These are phyloP conservation scores for Drosophila equinoxialis DNA, from an alignment of 1,140 invertebrate species.

Conservation along the genomic window DNA sequence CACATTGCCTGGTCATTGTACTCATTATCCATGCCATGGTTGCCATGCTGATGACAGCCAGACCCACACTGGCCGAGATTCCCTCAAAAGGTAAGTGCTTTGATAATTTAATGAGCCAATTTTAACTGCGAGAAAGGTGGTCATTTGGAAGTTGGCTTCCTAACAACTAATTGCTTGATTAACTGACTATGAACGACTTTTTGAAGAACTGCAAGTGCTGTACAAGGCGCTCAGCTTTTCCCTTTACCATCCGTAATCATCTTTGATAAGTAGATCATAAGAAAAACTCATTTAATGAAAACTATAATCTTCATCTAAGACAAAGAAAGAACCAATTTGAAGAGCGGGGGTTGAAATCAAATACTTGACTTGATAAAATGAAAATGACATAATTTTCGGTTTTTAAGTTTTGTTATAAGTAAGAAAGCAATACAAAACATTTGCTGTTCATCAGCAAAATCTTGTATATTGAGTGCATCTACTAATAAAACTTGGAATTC, in stretches of 20 bases:
- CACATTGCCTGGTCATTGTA: conserved; percentile 44
- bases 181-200: conserved; percentile 3
- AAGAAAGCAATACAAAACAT: too few relatives aligned
- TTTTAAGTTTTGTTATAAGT: too few relatives aligned
- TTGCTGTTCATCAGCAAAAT: too few relatives aligned
- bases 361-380: too few relatives aligned
- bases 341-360: too few relatives aligned
- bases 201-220: conserved; percentile 1
- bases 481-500: too few relatives aligned
- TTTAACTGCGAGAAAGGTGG: conserved; percentile 20
- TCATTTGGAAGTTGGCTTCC: conserved; percentile 34
- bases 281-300: neutral
- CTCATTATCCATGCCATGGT: conserved; percentile 55
- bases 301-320: neutral
- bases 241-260: neutral
- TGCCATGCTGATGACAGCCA: conserved; percentile 62
- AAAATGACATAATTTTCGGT: too few relatives aligned
- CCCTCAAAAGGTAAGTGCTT: conserved; percentile 78
- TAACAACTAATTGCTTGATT: conserved; percentile 53
- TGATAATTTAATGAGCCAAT: conserved; percentile 73
- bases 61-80: conserved; percentile 67
- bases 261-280: neutral
- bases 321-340: neutral
- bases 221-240: neutral
- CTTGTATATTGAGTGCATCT: too few relatives aligned